Percentiles rank a stretch among this genome's conserved stretches.
Evolutionary conservation across 1,140 invertebrate genomes (phyloP).

Genomic region (Drusus annulatus): DNA sequence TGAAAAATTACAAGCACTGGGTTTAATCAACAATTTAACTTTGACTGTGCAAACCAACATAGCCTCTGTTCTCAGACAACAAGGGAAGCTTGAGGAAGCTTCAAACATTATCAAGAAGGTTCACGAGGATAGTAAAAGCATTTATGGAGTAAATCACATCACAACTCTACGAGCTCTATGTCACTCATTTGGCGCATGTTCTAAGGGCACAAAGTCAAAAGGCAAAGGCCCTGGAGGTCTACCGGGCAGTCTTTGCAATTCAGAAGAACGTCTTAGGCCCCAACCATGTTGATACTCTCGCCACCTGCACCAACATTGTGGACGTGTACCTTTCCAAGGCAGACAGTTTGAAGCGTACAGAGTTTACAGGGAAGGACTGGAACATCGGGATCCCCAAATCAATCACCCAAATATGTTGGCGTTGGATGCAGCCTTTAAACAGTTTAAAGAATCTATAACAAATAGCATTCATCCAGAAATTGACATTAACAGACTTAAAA

Average conservation of each 20-base stretch:
- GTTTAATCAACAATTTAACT: background rate
- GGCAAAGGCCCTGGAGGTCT: background rate
- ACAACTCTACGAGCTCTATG: background rate
- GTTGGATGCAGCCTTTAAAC: background rate
- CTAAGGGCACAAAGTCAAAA: background rate
- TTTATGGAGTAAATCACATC: background rate
- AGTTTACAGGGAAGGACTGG: background rate
- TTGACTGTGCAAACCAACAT: background rate
- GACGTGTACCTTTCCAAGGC: background rate
- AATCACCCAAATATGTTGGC: background rate
- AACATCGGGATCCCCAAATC: background rate
- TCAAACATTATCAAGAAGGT: background rate
- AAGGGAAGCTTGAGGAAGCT: background rate
- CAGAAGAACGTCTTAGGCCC: constrained; percentile 1
- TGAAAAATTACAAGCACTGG: background rate
- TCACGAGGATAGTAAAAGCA: background rate
- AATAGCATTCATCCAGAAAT: too few relatives aligned
- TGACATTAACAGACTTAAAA: too few relatives aligned
- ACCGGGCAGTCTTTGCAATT: background rate
- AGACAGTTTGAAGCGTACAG: too few relatives aligned
- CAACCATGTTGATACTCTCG: background rate
- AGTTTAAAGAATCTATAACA: too few relatives aligned
- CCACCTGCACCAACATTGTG: background rate
- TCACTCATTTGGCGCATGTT: background rate
- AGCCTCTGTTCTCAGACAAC: background rate